Evolutionary conservation across 2,888 invertebrate genomes (phyloP).

Genomic region (Caenorhabditis afra): DNA sequence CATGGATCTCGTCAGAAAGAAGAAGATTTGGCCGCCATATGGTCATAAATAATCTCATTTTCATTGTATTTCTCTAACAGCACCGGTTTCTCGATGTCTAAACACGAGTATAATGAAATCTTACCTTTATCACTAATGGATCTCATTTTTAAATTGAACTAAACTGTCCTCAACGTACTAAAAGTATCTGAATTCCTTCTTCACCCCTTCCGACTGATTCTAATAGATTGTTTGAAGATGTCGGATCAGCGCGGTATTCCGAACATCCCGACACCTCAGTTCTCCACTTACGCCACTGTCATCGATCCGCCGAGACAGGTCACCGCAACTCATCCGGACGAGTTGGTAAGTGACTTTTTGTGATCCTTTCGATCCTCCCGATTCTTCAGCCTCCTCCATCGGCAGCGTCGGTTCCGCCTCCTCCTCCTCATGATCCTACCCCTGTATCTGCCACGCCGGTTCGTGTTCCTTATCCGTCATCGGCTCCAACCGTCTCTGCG

Average conservation of each 20-base stretch:
- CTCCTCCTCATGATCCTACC: constrained; percentile 8
- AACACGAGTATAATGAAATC: constrained; percentile 3
- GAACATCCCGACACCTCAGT: constrained; percentile 64
- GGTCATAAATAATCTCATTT: constrained; percentile 30
- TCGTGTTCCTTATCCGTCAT: constrained; percentile 67
- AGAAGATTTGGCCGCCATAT: constrained; percentile 76
- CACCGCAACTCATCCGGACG: constrained; percentile 53
- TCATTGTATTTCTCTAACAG: not conserved
- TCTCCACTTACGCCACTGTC: constrained; percentile 61
- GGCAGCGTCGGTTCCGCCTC: constrained; percentile 4
- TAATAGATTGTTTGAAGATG: constrained; percentile 1
- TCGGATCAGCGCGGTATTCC: constrained; percentile 44
- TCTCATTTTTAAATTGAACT: not conserved
- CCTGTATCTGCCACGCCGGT: constrained; percentile 41
- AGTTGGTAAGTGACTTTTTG: constrained; percentile 1
- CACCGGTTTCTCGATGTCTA: not conserved
- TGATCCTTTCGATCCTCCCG: not conserved
- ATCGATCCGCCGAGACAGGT: constrained; percentile 62
- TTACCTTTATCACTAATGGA: not conserved
- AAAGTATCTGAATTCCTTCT: not conserved
- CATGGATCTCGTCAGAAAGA: constrained; percentile 66
- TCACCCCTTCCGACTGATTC: not conserved
- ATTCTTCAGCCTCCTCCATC: not conserved
- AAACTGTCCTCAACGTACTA: constrained; percentile 38
- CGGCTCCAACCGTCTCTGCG: constrained; percentile 14